Evolutionary conservation across 2,797 vertebrate species (phyloP).

Genomic region (Chaunax sp.): DNA sequence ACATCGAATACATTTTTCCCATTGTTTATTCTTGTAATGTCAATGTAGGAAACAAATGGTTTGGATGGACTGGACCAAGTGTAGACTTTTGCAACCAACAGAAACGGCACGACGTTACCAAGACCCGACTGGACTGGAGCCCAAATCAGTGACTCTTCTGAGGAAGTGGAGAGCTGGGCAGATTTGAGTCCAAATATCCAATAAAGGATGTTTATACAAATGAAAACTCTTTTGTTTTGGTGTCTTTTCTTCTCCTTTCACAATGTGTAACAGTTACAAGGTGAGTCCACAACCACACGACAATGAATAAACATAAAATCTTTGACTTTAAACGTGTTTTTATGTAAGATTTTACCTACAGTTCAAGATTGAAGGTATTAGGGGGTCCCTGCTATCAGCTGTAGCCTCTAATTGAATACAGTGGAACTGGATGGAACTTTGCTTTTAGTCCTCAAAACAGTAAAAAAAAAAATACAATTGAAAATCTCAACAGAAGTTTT

Average conservation of each 20-base stretch:
- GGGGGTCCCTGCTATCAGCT: too few relatives aligned
- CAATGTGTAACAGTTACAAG: too few relatives aligned
- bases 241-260: neutral
- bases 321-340: too few relatives aligned
- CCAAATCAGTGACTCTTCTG: constrained; percentile 68
- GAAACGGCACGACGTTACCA: constrained; percentile 22
- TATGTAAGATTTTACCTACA: too few relatives aligned
- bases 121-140: constrained; percentile 50
- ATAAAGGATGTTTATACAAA: constrained; percentile 70
- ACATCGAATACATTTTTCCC: constrained; percentile 37
- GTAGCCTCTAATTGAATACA: too few relatives aligned
- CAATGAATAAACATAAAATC: too few relatives aligned
- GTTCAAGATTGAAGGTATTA: too few relatives aligned
- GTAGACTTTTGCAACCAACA: constrained; percentile 41
- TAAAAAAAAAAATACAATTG: too few relatives aligned
- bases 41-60: constrained; percentile 38
- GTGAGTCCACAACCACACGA: too few relatives aligned
- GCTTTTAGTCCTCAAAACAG: too few relatives aligned
- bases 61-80: constrained; percentile 43
- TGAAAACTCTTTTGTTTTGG: neutral
- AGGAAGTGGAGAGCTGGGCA: constrained; percentile 65
- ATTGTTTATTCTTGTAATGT: constrained; percentile 53
- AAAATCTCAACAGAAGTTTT: too few relatives aligned
- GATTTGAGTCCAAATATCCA: constrained; percentile 65
- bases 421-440: too few relatives aligned